Base-by-base conservation (phyloP, 1,140 invertebrate genomes). In the Galendromus occidentalis region DNA sequence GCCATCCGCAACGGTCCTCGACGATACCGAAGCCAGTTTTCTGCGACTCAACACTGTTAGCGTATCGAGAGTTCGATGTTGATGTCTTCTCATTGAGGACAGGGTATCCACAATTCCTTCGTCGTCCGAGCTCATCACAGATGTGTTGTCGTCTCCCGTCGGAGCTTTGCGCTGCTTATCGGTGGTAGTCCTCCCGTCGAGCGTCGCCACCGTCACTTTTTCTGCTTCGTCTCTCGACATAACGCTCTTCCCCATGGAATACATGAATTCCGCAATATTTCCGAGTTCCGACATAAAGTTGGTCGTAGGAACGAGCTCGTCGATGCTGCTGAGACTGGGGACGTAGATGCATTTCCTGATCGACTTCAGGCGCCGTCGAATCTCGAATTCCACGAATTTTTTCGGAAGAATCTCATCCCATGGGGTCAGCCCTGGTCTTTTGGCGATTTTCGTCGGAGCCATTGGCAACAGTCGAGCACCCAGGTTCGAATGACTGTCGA, bases 221-320 rank as follows among this genome's bases (percentile, higher is more conserved):
- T 39, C 33, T 4, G 33, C 33, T 39, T 59, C 51, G 14, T 59
- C 51, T 17, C 51, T 25, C 51, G 51, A 59, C 17, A 59, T 59
- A 1, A 59, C 51, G 20, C 51, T 29, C 51, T 25, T 59, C 4
- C 51, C 51, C n/a, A 59, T 9, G 14, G 51, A 59, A 33, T 59
- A 59, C 51, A 59, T 59, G 22, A 59, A 59, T 2, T 59, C 51
- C 6, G 51, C 51, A 9, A 59, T 59, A 22, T 59, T 59, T 17
- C 51, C 51, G 14, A 59, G 51, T 59, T 59, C 51, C 2, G 51
- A 59, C 51, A 59, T 59, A 22, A 59, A 59, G 51, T 59, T 59
- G 12, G 51, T 59, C 14, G 51, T 59, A 17, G 51, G 51, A 2
- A 59, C 51, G 22, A 59, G 51, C 33, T 59, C 51, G 51, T 59